These are phyloP conservation scores for Thinocorus orbignyianus DNA, from an alignment of 2,113 vertebrate genomes.

Conservation along the genomic window DNA sequence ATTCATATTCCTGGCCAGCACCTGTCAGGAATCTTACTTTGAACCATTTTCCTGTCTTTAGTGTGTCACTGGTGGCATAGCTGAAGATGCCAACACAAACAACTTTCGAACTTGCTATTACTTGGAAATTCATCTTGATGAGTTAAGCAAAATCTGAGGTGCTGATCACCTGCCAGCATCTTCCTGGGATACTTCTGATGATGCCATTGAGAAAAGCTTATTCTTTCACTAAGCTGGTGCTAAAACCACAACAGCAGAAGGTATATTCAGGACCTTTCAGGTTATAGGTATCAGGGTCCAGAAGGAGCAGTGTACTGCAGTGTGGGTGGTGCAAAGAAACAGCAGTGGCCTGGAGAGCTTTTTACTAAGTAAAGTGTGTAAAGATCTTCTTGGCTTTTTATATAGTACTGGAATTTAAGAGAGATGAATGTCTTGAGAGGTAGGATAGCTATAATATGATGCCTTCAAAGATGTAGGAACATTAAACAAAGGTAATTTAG, in stretches of 20 bases:
- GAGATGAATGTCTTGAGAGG: not conserved
- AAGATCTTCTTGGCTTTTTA: not conserved
- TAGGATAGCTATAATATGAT: not conserved
- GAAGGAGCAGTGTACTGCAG: not conserved
- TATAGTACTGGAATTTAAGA: not conserved
- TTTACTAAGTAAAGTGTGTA: not conserved
- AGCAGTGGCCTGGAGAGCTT: not conserved
- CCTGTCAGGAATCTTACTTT: not conserved
- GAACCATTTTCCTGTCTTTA: not conserved
- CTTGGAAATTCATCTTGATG: not conserved
- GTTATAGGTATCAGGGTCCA: not conserved
- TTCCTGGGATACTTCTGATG: not conserved
- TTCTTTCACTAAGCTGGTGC: not conserved
- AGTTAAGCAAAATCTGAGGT: not conserved
- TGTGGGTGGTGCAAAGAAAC: not conserved
- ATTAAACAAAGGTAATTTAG: not conserved
- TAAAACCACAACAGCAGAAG: not conserved
- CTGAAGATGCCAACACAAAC: not conserved
- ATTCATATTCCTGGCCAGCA: not conserved
- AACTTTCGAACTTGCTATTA: not conserved
- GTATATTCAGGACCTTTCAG: not conserved
- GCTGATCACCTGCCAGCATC: not conserved
- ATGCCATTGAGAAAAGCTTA: not conserved
- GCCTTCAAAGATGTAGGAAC: not conserved
- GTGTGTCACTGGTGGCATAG: not conserved